Percentiles rank a stretch among this genome's conserved stretches.
Conservation (phyloP, 2,888 invertebrate genomes). For the Drosophila cracens region DNA sequence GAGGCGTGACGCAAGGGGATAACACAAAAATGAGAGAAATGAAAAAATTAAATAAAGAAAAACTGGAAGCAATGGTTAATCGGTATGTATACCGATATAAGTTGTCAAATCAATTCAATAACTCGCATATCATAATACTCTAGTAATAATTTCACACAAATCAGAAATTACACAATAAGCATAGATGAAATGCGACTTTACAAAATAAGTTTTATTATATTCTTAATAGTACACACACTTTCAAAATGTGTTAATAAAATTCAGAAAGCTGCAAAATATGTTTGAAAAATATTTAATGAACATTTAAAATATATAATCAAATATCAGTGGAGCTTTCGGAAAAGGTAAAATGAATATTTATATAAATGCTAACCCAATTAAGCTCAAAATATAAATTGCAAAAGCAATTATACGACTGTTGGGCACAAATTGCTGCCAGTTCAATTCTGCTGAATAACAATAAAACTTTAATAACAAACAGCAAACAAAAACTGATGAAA, state of each 20-base stretch:
- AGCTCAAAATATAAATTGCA: neutral
- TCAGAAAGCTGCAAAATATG: neutral
- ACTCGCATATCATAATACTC: neutral
- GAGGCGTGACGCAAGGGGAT: slow-evolving; percentile 5
- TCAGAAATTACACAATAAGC: neutral
- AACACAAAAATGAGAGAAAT: neutral
- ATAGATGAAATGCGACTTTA: neutral
- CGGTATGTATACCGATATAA: neutral
- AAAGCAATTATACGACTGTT: neutral
- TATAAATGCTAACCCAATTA: neutral
- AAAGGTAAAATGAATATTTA: neutral
- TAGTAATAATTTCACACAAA: neutral
- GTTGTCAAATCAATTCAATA: neutral
- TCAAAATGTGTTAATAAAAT: neutral
- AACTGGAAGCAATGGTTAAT: slow-evolving; percentile 1
- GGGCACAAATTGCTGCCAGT: neutral
- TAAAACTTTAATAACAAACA: neutral
- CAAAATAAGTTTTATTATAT: neutral
- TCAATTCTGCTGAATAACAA: neutral
- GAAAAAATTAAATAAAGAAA: neutral
- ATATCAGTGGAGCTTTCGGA: neutral
- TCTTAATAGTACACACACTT: neutral
- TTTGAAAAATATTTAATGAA: too few relatives aligned
- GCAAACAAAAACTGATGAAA: neutral
- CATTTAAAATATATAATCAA: neutral